Evolutionary conservation across 2,797 vertebrate genomes (phyloP).

Genomic region (Podarcis lilfordi): DNA sequence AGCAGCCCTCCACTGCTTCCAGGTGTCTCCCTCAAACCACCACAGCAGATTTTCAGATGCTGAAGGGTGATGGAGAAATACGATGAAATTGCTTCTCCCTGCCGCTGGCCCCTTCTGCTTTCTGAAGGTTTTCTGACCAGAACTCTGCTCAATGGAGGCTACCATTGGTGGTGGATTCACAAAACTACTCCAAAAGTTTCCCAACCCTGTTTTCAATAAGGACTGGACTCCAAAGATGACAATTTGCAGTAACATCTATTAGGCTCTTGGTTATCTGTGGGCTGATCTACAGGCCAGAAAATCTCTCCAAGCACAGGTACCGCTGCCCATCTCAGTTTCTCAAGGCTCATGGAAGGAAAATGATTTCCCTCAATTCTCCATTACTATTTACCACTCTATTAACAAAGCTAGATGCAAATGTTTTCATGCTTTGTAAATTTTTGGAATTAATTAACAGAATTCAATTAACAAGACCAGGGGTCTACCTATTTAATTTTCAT

Average conservation of each 20-base stretch:
- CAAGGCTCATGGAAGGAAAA: not conserved
- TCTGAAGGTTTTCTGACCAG: not conserved
- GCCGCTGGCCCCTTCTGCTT: not conserved
- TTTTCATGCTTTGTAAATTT: constrained; percentile 34
- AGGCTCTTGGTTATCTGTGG: not conserved
- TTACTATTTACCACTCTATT: constrained; percentile 12
- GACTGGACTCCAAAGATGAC: not conserved
- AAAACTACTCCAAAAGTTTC: not conserved
- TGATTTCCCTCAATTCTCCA: not conserved
- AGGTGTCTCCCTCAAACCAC: not conserved
- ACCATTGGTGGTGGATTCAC: not conserved
- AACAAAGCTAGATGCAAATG: constrained; percentile 22
- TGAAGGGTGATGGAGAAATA: not conserved
- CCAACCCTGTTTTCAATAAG: constrained; percentile 2
- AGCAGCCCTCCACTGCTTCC: too few relatives aligned
- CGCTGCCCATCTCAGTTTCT: not conserved
- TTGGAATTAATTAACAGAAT: constrained; percentile 31
- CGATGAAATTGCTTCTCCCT: not conserved
- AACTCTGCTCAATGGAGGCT: too few relatives aligned
- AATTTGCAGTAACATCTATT: not conserved
- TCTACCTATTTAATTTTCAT: constrained; percentile 31
- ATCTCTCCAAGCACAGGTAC: not conserved
- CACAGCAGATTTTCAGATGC: not conserved
- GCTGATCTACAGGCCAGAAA: not conserved
- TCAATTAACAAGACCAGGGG: constrained; percentile 8